Percentiles rank a stretch among this genome's conserved stretches.
phyloP scores from a whole-genome alignment of 2,113 vertebrate genomes.

The Antigone vipio region DNA sequence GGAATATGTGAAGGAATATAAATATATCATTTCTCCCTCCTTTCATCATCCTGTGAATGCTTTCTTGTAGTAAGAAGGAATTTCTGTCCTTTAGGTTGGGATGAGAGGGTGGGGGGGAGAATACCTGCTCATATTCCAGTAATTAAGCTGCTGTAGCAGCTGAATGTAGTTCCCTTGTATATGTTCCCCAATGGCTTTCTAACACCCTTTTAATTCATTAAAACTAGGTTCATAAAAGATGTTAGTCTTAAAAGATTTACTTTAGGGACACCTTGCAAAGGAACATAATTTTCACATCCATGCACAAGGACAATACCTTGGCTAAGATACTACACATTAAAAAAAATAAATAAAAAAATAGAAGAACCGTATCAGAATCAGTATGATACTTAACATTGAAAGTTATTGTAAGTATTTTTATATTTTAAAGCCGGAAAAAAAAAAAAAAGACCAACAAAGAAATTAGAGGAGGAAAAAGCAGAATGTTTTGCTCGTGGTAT shows the following conservation, averaged over 20 bases:
- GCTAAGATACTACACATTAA: background rate
- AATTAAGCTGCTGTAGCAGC: background rate
- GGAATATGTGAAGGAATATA: background rate
- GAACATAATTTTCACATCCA: background rate
- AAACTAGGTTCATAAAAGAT: background rate
- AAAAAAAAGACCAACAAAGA: no score
- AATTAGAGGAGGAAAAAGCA: background rate
- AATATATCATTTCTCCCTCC: accelerated
- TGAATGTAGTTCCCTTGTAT: background rate
- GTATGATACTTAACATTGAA: background rate
- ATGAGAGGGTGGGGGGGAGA: accelerated
- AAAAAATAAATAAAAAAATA: background rate
- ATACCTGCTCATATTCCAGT: background rate
- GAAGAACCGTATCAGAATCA: background rate
- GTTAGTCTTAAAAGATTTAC: background rate
- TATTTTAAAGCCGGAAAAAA: background rate
- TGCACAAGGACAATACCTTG: background rate
- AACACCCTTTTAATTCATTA: background rate
- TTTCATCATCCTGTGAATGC: background rate
- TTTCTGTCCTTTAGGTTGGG: background rate
- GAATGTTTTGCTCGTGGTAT: background rate
- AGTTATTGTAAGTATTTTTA: background rate
- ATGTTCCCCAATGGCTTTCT: background rate
- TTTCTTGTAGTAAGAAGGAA: background rate
- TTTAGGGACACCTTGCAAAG: background rate